A percentile compares a stretch with the other conserved stretches of the same genome.
phyloP scores from a whole-genome alignment of 2,113 vertebrate genomes.

The Mustelus asterias region DNA sequence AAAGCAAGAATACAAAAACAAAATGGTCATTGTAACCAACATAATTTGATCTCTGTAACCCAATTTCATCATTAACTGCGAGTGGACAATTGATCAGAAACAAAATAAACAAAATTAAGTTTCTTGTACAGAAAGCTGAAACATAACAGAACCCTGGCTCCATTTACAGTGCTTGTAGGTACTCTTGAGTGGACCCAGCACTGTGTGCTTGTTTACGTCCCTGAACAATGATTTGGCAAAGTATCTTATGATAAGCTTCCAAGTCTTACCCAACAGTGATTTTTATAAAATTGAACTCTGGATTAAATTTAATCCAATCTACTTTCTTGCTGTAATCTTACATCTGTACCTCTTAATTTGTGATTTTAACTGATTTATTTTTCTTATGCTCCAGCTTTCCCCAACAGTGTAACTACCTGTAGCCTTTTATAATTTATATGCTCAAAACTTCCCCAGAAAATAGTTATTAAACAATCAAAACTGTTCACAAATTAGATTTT shows the following conservation, averaged over 20 bases:
- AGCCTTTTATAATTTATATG: background rate
- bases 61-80: background rate
- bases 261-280: background rate
- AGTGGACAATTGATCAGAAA: background rate
- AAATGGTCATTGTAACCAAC: background rate
- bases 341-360: conserved; percentile 75
- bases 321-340: conserved; percentile 99
- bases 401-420: background rate
- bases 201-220: background rate
- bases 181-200: background rate
- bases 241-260: background rate
- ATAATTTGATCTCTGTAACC: background rate
- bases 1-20: background rate
- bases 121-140: background rate
- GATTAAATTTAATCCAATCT: conserved; percentile 47
- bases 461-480: background rate
- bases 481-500: background rate
- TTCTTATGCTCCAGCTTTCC: background rate
- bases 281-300: background rate
- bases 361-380: conserved; percentile 48
- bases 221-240: background rate
- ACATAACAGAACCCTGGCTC: background rate
- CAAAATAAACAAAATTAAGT: background rate
- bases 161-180: background rate
- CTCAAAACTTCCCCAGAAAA: background rate